Evolutionary conservation across 2,888 invertebrate genomes (phyloP).

Genomic region (Priapulus caudatus): DNA sequence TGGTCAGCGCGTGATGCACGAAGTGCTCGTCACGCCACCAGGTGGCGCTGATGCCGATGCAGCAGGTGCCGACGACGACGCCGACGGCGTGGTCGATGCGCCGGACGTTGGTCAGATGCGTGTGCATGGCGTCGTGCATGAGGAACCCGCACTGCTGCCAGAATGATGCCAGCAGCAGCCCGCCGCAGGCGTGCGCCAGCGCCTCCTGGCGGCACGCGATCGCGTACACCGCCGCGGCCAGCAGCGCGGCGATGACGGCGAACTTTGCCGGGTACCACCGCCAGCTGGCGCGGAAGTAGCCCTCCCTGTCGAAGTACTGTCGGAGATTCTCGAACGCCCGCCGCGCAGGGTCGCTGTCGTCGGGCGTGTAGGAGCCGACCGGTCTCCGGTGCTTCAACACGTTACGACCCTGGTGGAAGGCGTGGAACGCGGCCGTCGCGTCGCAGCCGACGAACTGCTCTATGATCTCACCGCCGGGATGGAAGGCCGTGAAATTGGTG

Average conservation of each 20-base stretch:
- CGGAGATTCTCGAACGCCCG: slow-evolving; percentile 9
- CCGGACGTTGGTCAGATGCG: slow-evolving; percentile 11
- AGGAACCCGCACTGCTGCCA: slow-evolving; percentile 18
- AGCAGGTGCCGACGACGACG: slow-evolving; percentile 14
- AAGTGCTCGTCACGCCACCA: slow-evolving; percentile 22
- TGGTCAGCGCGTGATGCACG: slow-evolving; percentile 18
- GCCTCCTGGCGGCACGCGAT: background rate
- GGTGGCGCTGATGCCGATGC: slow-evolving; percentile 16
- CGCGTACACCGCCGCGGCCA: background rate
- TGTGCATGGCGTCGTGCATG: slow-evolving; percentile 18
- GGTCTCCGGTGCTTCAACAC: slow-evolving; percentile 16
- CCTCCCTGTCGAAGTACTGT: slow-evolving; percentile 11
- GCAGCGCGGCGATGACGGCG: slow-evolving; percentile 8
- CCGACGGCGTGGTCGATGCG: slow-evolving; percentile 12
- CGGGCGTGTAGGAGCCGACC: slow-evolving; percentile 8
- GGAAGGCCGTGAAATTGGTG: slow-evolving; percentile 14
- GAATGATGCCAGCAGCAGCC: slow-evolving; percentile 11
- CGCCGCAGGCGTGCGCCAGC: slow-evolving; percentile 8
- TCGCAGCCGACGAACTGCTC: slow-evolving; percentile 15
- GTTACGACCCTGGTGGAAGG: slow-evolving; percentile 9
- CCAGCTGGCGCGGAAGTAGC: slow-evolving; percentile 12
- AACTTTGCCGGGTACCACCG: slow-evolving; percentile 15
- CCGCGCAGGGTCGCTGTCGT: slow-evolving; percentile 10
- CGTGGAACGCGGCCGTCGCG: slow-evolving; percentile 15
- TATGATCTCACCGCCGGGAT: slow-evolving; percentile 15